phyloP scores from a whole-genome alignment of 2,797 vertebrate genomes.

The Meriones psammophilus region DNA sequence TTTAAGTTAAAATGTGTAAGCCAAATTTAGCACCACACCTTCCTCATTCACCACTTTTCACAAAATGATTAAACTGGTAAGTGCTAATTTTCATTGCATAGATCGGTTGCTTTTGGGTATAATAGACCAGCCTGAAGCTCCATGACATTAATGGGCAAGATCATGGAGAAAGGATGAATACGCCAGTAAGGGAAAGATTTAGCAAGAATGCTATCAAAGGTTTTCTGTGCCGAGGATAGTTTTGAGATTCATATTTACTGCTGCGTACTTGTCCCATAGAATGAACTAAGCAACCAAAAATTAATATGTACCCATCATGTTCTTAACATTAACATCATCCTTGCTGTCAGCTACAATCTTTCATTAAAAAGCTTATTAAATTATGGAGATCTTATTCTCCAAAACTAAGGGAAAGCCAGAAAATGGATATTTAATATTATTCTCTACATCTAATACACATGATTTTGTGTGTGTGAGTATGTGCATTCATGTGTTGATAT shows the following conservation, averaged over 20 bases:
- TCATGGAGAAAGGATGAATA: background rate
- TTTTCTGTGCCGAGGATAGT: background rate
- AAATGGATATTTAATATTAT: slow-evolving; percentile 37
- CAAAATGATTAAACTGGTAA: background rate
- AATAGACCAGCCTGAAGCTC: background rate
- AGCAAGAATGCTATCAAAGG: background rate
- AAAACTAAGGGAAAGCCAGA: background rate
- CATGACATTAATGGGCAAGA: background rate
- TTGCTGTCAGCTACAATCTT: background rate
- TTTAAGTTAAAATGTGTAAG: slow-evolving; percentile 53
- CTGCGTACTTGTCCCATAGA: background rate
- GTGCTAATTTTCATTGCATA: slow-evolving; percentile 9
- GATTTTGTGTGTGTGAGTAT: background rate
- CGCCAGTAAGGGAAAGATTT: background rate
- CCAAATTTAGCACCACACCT: background rate
- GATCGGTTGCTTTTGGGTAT: slow-evolving; percentile 27
- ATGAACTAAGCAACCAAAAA: slow-evolving; percentile 16
- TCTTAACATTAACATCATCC: slow-evolving; percentile 4
- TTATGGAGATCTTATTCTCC: background rate
- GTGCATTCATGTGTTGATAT: background rate
- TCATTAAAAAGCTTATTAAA: slow-evolving; percentile 18
- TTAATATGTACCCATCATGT: background rate
- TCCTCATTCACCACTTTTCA: background rate
- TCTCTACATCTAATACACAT: background rate
- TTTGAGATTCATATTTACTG: background rate